Evolutionary conservation across 2,113 vertebrate species (phyloP).

Genomic region (Neolamprologus kungweensis): DNA sequence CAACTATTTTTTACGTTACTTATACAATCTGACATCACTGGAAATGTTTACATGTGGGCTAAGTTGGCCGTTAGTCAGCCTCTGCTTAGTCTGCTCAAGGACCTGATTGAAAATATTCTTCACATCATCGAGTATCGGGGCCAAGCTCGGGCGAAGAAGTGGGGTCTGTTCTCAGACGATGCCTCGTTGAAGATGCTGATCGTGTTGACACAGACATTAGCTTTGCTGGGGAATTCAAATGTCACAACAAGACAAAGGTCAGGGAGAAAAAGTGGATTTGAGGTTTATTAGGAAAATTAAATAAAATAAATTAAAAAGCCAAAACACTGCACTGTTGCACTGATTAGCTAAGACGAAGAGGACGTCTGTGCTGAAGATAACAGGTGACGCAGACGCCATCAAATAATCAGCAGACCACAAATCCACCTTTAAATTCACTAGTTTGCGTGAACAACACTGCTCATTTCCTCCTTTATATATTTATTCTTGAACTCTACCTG

Average conservation of each 20-base stretch:
- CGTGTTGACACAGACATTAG: neutral
- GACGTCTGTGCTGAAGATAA: neutral
- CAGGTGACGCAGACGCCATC: neutral
- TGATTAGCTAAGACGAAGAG: neutral
- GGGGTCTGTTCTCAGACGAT: neutral
- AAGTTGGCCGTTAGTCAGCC: neutral
- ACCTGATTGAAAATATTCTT: neutral
- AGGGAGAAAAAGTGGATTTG: neutral
- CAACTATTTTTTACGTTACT: neutral
- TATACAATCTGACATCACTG: neutral
- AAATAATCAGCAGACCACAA: accelerated
- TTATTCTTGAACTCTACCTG: neutral
- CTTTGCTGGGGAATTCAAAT: neutral
- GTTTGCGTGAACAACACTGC: neutral
- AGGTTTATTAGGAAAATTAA: neutral
- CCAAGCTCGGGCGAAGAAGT: accelerated
- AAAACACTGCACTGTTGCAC: neutral
- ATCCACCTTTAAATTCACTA: neutral
- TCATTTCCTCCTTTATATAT: neutral
- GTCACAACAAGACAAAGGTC: neutral
- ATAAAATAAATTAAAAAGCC: neutral
- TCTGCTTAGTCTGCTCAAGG: neutral
- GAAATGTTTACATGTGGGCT: neutral
- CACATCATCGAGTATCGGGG: neutral
- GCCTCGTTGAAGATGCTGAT: neutral